phyloP scores from a whole-genome alignment of 1,140 invertebrate species.

The Drosophila tropicalis region DNA sequence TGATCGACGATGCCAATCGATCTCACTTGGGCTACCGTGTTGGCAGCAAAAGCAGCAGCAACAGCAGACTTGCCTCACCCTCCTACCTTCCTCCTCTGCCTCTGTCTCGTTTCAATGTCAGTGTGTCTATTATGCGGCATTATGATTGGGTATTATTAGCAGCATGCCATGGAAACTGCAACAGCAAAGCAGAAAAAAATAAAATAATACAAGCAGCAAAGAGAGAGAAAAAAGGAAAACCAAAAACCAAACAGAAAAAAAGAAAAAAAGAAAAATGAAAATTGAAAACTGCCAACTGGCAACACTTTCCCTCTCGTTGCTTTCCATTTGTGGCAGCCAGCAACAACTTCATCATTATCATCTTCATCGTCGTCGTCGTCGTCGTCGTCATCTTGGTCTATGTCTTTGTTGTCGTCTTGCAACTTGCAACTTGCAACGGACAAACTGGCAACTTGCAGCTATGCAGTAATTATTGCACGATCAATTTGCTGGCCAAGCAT shows the following conservation, averaged over 20 bases:
- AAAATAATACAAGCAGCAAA: too few relatives aligned
- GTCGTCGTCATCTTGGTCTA: slow-evolving; percentile 4
- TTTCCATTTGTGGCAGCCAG: slow-evolving; percentile 65
- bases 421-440: slow-evolving; percentile 53
- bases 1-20: slow-evolving; percentile 63
- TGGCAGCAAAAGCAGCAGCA: slow-evolving; percentile 35
- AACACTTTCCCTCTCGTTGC: slow-evolving; percentile 75
- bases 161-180: slow-evolving; percentile 71
- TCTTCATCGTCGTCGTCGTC: slow-evolving; percentile 27
- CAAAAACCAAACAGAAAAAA: not conserved
- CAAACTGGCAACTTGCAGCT: slow-evolving; percentile 51
- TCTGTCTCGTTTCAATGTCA: slow-evolving; percentile 77
- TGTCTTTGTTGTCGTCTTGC: slow-evolving; percentile 12
- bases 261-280: not conserved
- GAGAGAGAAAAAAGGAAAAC: not conserved
- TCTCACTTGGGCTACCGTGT: slow-evolving; percentile 71
- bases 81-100: slow-evolving; percentile 15
- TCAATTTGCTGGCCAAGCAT: slow-evolving; percentile 78
- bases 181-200: slow-evolving; percentile 22
- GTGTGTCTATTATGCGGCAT: slow-evolving; percentile 72
- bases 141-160: slow-evolving; percentile 78
- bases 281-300: slow-evolving; percentile 72
- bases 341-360: slow-evolving; percentile 47
- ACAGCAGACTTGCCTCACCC: slow-evolving; percentile 9
- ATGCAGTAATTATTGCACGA: slow-evolving; percentile 82